Evolutionary conservation across 2,888 invertebrate genomes (phyloP), one percentile per base, ranked within the genome.

Genomic region (Pyralis farinalis): DNA sequence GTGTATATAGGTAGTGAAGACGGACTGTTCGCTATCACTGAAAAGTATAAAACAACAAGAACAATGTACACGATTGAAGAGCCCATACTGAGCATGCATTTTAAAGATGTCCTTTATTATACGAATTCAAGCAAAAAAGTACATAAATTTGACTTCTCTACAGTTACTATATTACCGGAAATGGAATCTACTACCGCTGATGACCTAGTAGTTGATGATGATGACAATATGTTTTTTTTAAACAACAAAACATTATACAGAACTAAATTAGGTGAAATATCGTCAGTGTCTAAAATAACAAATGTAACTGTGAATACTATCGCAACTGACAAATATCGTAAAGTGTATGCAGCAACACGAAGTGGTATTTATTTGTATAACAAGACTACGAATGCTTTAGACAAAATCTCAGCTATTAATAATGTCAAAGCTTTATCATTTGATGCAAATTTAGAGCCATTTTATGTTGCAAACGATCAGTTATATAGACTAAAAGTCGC

Each of bases 321-420:
- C 1, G 55, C 76, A 0, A 70, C 72, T 0, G 79, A 86, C 55
- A 40, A 55, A 8, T 58, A 67, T 51, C 66, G 46, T 6, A 79
- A 67, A 41, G 71, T 79, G 0, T 78, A 64, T 44, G 48, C 80
- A 1, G 63, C 71, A 35, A 66, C 82, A 0, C 67, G 56, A 1
- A 68, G 68, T 36, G 86, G 84, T 0, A 40, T 84, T 0, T 85
- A 68, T 35, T 60, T 69, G 0, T 87, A 85, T 33, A 85, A 87
- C 56, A 84, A 80, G 36, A 84, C 77, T 42, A 87, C 85, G 40
- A 85, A 67, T 43, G 77, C 69, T 0, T 61, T 83, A 36, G 85
- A 85, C 46, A 84, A 72, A 49, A 62, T 75, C 5, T 65, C 74
- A 1, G 58, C 71, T 46, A 49, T 85, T 12, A 63, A 35, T 28